Conservation (phyloP, 2,888 invertebrate species). For the Sericinus montela region DNA sequence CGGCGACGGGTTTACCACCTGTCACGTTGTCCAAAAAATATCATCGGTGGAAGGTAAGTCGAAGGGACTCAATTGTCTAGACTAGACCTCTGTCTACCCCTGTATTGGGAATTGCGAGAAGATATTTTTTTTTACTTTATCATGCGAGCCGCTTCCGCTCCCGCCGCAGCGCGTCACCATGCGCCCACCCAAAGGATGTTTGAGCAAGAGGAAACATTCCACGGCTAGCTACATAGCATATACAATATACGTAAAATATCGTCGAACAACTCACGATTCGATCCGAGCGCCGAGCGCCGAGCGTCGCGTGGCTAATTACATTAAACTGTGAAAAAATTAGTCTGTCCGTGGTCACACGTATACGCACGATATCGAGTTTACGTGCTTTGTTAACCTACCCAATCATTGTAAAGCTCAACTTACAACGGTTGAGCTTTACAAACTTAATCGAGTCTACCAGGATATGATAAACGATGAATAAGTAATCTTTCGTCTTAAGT, state of each 20-base stretch:
- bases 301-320: constrained; percentile 54
- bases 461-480: too few species aligned
- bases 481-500: too few species aligned
- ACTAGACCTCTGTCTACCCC: too few species aligned
- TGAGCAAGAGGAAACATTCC: constrained; percentile 20
- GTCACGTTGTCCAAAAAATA: too few species aligned
- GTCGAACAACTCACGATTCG: constrained; percentile 20
- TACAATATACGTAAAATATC: not conserved
- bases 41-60: too few species aligned
- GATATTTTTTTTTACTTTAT: too few species aligned
- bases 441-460: too few species aligned
- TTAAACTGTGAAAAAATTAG: constrained; percentile 70
- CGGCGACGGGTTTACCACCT: too few species aligned
- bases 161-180: not conserved
- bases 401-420: too few species aligned
- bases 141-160: too few species aligned
- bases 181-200: not conserved
- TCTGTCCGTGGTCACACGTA: constrained; percentile 40
- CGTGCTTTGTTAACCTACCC: constrained; percentile 23
- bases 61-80: too few species aligned
- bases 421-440: not conserved
- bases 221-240: not conserved
- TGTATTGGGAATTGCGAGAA: too few species aligned
- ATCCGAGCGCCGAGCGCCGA: constrained; percentile 38
- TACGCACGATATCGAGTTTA: constrained; percentile 36